Evolutionary conservation across 1,140 invertebrate genomes (phyloP), one percentile per base, ranked within the genome.

Genomic region (Drosophila pruinosa): DNA sequence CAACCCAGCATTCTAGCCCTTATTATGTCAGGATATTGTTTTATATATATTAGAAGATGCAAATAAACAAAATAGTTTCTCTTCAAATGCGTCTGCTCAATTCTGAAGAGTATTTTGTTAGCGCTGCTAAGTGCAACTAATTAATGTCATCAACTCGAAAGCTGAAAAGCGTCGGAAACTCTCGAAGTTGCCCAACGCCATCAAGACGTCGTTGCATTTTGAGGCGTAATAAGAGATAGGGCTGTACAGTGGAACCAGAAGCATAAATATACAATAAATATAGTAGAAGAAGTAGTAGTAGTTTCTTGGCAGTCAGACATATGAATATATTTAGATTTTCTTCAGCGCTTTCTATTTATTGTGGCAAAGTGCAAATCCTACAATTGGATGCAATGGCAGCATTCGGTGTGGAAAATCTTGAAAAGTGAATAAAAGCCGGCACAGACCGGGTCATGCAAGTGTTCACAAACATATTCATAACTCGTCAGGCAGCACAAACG

Each of bases 401-500:
- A 47, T 47, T 14, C 43, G 21, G 43, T 26, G 43, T 31, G 47
- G 24, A 50, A 31, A 28, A 4, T 50, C 24, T 31, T 31, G 14
- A 31, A 50, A n/a, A 17, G 47, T 17, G 47, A 28, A 50, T 50
- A 50, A 50, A 31, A 31, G 47, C 24, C 26, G 22, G 22, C n/a
- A n/a, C 12, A 15, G 14, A 17, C 21, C 22, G 14, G 12, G 24
- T 48, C 45, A 48, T 8, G 2, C 14, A 1, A 39, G 12, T 7
- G 58, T 63, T 48, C 54, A 45, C 38, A 53, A 26, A n/a, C 47
- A 79, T 68, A 85, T 85, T 88, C 81, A 79, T 81, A 64, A 76
- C 69, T 69, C 45, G 28, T 78, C 82, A 86, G 65, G 74, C 82
- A 77, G 82, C 73, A 77, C 73, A 80, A 82, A 75, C 61, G 57